These are phyloP conservation scores for Epirrhoe alternata DNA, from an alignment of 2,888 invertebrate genomes.

Conservation along the genomic window DNA sequence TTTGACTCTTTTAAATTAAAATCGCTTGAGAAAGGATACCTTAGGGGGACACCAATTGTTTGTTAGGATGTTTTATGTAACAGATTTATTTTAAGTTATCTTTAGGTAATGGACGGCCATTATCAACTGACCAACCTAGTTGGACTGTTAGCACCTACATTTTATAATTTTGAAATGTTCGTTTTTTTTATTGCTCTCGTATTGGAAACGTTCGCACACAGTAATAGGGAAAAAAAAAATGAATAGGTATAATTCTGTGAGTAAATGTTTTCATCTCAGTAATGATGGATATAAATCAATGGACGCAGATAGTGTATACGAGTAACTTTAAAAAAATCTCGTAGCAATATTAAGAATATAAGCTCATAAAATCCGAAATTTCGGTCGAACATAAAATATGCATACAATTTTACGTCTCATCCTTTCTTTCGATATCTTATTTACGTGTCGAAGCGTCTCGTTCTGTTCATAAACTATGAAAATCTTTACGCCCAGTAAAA, in stretches of 20 bases:
- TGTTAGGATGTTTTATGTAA: neutral
- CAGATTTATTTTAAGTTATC: neutral
- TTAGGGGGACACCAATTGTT: slow-evolving; percentile 22
- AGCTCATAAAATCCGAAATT: neutral
- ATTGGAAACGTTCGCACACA: no score
- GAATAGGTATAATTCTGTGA: no score
- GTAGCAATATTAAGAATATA: neutral
- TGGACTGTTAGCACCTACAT: no score
- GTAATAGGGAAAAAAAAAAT: no score
- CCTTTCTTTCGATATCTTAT: slow-evolving; percentile 20
- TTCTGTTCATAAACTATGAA: slow-evolving; percentile 44
- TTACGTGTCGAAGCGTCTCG: slow-evolving; percentile 26
- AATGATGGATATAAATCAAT: neutral
- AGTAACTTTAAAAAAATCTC: no score
- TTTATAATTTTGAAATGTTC: neutral
- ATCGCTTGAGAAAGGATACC: slow-evolving; percentile 38
- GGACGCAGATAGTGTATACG: neutral
- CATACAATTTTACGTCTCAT: slow-evolving; percentile 7
- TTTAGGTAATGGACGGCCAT: no score
- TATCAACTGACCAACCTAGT: no score
- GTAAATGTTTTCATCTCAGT: neutral
- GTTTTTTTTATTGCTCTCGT: neutral
- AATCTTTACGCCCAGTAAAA: slow-evolving; percentile 49
- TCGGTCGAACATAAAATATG: slow-evolving; percentile 8
- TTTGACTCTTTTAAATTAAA: slow-evolving; percentile 53